Evolutionary conservation across 1,140 invertebrate species (phyloP).

Genomic region (Chrysoperla carnea): DNA sequence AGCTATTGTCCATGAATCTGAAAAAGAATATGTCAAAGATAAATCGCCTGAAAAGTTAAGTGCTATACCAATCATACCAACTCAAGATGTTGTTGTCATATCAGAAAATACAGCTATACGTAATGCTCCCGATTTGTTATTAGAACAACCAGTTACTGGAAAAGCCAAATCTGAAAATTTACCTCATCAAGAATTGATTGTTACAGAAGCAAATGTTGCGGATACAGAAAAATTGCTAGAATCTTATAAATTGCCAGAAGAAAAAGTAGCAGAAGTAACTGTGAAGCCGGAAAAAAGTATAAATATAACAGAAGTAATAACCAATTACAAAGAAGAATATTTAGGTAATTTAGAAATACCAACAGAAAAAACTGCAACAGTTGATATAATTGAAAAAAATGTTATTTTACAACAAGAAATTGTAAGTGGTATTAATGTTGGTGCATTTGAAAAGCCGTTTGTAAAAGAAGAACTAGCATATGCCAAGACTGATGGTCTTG

Average conservation of each 20-base stretch:
- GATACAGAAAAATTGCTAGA: slow-evolving; percentile 28
- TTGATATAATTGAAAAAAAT: slow-evolving; percentile 20
- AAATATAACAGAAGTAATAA: slow-evolving; percentile 24
- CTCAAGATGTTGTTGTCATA: slow-evolving; percentile 28
- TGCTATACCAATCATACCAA: slow-evolving; percentile 24
- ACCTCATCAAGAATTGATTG: slow-evolving; percentile 30
- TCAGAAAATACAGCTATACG: slow-evolving; percentile 28
- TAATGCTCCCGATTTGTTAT: slow-evolving; percentile 21
- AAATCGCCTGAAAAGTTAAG: slow-evolving; percentile 20
- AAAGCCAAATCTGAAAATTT: slow-evolving; percentile 31
- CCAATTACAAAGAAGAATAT: slow-evolving; percentile 16
- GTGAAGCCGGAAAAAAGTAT: slow-evolving; percentile 25
- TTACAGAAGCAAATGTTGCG: slow-evolving; percentile 31
- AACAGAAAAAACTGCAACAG: slow-evolving; percentile 17
- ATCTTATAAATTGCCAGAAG: slow-evolving; percentile 18
- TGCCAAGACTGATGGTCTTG: slow-evolving; percentile 16
- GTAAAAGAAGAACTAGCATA: slow-evolving; percentile 18
- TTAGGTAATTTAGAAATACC: slow-evolving; percentile 11
- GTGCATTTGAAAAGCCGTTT: slow-evolving; percentile 11
- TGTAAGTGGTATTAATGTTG: slow-evolving; percentile 11
- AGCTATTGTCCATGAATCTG: slow-evolving; percentile 31
- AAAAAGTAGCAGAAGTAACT: slow-evolving; percentile 20
- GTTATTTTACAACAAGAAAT: slow-evolving; percentile 22
- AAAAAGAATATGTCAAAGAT: slow-evolving; percentile 23
- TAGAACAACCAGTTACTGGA: slow-evolving; percentile 19